Evolutionary conservation across 2,888 invertebrate species (phyloP), one percentile per base, ranked within the genome.

Genomic region (Dolomedes plantarius): DNA sequence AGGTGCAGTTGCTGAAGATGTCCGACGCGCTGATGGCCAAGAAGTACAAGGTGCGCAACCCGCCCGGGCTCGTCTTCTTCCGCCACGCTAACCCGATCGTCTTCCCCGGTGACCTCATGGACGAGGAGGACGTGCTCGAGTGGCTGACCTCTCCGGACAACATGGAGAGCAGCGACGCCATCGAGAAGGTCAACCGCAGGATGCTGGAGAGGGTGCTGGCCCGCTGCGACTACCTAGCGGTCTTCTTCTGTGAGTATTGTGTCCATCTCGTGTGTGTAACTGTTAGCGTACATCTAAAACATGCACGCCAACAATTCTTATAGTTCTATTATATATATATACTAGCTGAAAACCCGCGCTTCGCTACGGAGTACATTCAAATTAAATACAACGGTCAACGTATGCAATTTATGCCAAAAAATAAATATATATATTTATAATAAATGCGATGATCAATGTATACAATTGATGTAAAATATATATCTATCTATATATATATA

Each of bases 111-210:
- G 97, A 97, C 90, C 95, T 97, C 87, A 96, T 97, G 89, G 96
- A 96, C 90, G 97, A 97, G 91, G 96, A 96, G 92, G 94, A 95
- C 90, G 94, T 96, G 80, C 93, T 97, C 36, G 97, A 97, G 91
- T 97, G 97, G 97, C 92, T 97, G 16, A 97, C 97, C 0, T 95
- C 97, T 91, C 97, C 97, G 0, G 96, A 96, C 90, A 97, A 97
- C 90, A 97, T 97, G 97, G 97, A 97, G 91, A 93, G 97, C 86
- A 96, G 96, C 5, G 97, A 97, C 72, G 89, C 90, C 89, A 97
- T 97, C 76, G 97, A 97, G 91, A 94, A 95, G 90, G 97, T 97
- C 16, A 97, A 97, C 91, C 93, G 94, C 80, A 97, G 97, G 92
- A 97, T 97, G 97, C 96, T 97, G 90, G 95, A 96, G 88, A 96